Base-by-base conservation (phyloP, 2,888 invertebrate species). In the Drosophila colorata region DNA sequence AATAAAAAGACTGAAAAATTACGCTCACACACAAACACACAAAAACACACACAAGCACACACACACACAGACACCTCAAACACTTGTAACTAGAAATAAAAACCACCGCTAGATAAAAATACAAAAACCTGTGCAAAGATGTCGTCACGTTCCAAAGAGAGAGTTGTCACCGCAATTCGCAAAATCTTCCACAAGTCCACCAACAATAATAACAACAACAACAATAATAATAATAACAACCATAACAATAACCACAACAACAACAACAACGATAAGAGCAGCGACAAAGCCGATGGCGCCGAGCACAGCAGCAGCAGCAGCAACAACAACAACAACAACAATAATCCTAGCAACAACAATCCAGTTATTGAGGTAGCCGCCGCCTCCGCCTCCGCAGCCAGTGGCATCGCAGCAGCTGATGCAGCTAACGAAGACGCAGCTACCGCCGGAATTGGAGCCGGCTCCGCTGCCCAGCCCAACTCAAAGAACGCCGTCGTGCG, bases 91-190 rank as follows among this genome's bases (percentile, higher is more conserved):
- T 67, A 48, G 33, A 65, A 66, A 53, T 48, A 25, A 68, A 67
- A 65, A 51, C 69, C 77, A 71, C 64, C 78, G 70, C 59, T 67
- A 60, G 53, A 13, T 4, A 71, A 23, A n/a, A 44, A 9, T 56
- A 53, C 37, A 52, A 47, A 47, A 35, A 64, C 11, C 46, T 48
- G 14, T n/a, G 64, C 48, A 44, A 93, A 92, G 87, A 96, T 96
- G 96, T 94, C 95, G 88, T 95, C 96, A 78, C 94, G 96, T 78
- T 95, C 96, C 33, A 96, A 96, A 92, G 96, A 96, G 90, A 96
- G 96, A 93, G 95, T 97, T 70, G 95, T 96, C 28, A 95, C 96
- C 25, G 96, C 96, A 52, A 95, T 97, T 92, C 94, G 95, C 80
- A 96, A 96, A 93, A 93, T 96, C 78, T 96, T 96, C 91, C 95